phyloP scores from a whole-genome alignment of 2,888 invertebrate genomes.

The Melinaea marsaeus region DNA sequence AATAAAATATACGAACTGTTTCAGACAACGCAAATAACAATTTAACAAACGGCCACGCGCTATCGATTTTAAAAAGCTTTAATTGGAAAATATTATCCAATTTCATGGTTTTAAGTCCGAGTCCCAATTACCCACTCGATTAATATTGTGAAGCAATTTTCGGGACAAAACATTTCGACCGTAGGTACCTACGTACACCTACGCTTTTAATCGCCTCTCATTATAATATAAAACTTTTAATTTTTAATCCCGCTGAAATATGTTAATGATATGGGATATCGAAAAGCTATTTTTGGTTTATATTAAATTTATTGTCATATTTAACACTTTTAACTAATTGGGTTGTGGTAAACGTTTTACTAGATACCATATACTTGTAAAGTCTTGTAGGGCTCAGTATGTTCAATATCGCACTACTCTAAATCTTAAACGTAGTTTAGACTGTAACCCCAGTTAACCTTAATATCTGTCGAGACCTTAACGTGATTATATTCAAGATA shows the following conservation, averaged over 20 bases:
- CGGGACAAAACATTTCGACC: slow-evolving; percentile 16
- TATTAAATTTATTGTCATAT: background rate
- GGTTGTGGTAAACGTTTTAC: background rate
- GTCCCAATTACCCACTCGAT: slow-evolving; percentile 19
- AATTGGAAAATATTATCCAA: slow-evolving; percentile 22
- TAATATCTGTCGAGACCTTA: slow-evolving; percentile 9
- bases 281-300: background rate
- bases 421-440: slow-evolving; percentile 2
- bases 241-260: slow-evolving; percentile 18
- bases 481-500: slow-evolving; percentile 11
- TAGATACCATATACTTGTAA: background rate
- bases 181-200: slow-evolving; percentile 3
- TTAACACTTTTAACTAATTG: background rate
- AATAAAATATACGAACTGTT: no score
- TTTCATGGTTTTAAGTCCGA: slow-evolving; percentile 22
- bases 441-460: slow-evolving; percentile 9
- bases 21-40: no score
- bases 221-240: slow-evolving; percentile 12
- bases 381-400: background rate
- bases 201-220: slow-evolving; percentile 19
- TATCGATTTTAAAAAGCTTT: slow-evolving; percentile 16
- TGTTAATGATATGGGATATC: slow-evolving; percentile 7
- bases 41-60: background rate
- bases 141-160: slow-evolving; percentile 18
- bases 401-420: background rate